A percentile compares a stretch with the other conserved stretches of the same genome.
Conservation (phyloP, 1,140 invertebrate species). For the Anastrepha obliqua region DNA sequence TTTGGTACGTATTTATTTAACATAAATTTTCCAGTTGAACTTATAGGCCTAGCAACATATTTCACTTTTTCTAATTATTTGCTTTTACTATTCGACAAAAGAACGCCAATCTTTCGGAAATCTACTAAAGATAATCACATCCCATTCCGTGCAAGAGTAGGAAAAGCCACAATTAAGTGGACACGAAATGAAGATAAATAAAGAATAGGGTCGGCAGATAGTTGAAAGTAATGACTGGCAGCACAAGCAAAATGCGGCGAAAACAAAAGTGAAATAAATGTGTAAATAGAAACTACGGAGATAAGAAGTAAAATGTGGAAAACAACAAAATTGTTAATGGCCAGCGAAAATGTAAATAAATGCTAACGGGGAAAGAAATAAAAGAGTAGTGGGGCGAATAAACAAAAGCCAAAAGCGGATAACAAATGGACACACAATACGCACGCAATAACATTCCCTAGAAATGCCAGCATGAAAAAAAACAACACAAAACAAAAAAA, state of each 20-base stretch:
- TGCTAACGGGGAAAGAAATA: neutral
- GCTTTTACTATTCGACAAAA: neutral
- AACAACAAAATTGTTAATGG: conserved; percentile 1
- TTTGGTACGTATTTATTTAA: neutral
- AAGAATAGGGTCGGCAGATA: neutral
- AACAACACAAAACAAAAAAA: neutral
- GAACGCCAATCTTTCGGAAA: neutral
- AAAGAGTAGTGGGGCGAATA: neutral
- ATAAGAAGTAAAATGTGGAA: neutral
- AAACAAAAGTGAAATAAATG: neutral
- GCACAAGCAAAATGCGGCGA: neutral
- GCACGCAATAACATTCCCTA: neutral
- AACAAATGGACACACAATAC: neutral
- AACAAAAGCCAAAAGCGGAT: neutral
- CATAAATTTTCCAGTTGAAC: neutral
- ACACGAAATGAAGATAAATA: neutral
- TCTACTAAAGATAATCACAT: neutral
- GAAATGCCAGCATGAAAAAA: neutral
- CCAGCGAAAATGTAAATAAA: neutral
- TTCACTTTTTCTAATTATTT: neutral
- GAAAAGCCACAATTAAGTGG: neutral
- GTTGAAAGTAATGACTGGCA: neutral
- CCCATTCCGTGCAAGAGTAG: neutral
- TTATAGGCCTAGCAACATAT: neutral
- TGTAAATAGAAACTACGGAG: neutral